These are phyloP conservation scores for Chinchilla lanigera DNA, from an alignment of 2,113 vertebrate species.

Conservation along the genomic window DNA sequence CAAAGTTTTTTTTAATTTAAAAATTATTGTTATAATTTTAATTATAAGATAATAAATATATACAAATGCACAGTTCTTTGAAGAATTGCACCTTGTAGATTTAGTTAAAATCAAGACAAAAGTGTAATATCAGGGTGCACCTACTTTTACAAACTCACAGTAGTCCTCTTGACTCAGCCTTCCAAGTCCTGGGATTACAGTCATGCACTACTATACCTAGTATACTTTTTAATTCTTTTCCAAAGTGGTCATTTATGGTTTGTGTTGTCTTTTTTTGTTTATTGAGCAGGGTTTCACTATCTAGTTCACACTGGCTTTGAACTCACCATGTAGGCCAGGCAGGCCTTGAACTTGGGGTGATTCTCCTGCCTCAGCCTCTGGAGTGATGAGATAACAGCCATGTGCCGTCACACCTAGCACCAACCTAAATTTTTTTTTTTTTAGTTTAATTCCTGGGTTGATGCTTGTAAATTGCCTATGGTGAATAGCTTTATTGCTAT, in stretches of 20 bases:
- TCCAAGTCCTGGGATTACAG: not conserved
- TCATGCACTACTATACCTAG: not conserved
- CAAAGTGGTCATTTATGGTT: not conserved
- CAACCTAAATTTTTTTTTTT: not conserved
- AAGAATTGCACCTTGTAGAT: not conserved
- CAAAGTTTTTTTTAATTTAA: not conserved
- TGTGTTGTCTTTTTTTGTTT: not conserved
- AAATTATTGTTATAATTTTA: not conserved
- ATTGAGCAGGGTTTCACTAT: not conserved
- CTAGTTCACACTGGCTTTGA: not conserved
- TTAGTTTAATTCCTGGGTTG: not conserved
- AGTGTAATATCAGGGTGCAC: not conserved
- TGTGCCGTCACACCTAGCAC: not conserved
- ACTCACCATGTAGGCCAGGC: not conserved
- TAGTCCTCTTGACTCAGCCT: not conserved
- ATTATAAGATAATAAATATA: not conserved
- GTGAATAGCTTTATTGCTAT: not conserved
- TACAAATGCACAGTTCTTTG: not conserved
- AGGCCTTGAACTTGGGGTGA: not conserved
- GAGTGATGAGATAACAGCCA: not conserved
- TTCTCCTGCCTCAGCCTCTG: not conserved
- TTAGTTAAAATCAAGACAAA: not conserved
- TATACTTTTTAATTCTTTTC: not conserved
- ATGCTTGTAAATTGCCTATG: not conserved
- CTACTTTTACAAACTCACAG: not conserved